phyloP scores from a whole-genome alignment of 35 echinoderm and acorn worm species.

The Stichopus chloronotus region DNA sequence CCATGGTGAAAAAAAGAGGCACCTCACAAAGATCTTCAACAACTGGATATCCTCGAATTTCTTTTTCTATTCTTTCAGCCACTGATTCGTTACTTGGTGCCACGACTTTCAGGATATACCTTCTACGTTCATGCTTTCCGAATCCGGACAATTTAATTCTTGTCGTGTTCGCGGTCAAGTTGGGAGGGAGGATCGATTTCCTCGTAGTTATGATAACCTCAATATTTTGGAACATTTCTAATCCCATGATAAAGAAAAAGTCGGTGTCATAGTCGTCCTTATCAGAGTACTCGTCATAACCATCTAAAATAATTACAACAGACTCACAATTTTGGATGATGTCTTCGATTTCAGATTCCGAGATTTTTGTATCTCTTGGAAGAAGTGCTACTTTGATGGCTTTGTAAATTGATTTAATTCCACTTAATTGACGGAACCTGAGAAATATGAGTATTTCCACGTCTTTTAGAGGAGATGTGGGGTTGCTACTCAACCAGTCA shows the following conservation, averaged over 20 bases:
- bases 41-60: background rate
- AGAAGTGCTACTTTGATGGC: background rate
- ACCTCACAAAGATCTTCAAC: background rate
- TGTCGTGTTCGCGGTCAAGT: background rate
- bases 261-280: background rate
- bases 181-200: background rate
- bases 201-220: background rate
- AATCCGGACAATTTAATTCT: background rate
- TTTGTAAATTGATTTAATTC: background rate
- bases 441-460: slow-evolving; percentile 12
- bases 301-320: background rate
- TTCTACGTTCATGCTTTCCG: background rate
- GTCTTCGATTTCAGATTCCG: background rate
- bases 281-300: slow-evolving; percentile 5
- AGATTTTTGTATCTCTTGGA: background rate
- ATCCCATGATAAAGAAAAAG: background rate
- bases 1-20: background rate
- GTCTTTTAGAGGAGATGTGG: background rate
- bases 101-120: background rate
- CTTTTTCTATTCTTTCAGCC: background rate
- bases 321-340: background rate
- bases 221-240: background rate
- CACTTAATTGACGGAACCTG: background rate
- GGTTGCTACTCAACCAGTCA: background rate
- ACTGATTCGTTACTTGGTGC: background rate